Evolutionary conservation across 2,888 invertebrate species (phyloP).

Genomic region (Tricholauxania praeusta): DNA sequence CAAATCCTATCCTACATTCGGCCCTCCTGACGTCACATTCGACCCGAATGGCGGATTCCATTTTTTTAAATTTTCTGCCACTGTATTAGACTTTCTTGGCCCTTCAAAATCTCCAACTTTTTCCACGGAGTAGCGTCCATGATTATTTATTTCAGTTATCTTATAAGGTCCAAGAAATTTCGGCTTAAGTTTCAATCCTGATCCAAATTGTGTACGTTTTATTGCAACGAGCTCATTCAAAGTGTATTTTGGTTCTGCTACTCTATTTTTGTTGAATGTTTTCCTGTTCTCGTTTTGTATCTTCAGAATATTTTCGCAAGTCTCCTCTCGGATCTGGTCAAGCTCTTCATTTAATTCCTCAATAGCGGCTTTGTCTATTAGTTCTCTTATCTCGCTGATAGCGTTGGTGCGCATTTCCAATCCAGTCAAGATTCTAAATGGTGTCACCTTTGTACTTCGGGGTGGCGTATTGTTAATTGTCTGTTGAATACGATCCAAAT

Average conservation of each 20-base stretch:
- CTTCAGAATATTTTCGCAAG: conserved; percentile 27
- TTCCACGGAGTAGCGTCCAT: conserved; percentile 35
- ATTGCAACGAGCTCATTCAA: conserved; percentile 39
- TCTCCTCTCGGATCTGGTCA: conserved; percentile 31
- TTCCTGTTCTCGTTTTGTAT: conserved; percentile 36
- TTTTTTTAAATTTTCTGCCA: conserved; percentile 33
- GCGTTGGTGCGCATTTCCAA: conserved; percentile 31
- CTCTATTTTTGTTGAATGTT: conserved; percentile 24
- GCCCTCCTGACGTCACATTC: conserved; percentile 41
- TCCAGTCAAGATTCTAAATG: conserved; percentile 41
- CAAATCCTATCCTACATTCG: conserved; percentile 33
- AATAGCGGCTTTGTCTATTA: conserved; percentile 25
- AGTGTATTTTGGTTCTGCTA: conserved; percentile 22
- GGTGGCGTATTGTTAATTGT: conserved; percentile 52
- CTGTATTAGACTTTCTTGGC: conserved; percentile 25
- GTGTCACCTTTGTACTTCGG: conserved; percentile 46
- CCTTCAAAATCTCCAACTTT: conserved; percentile 36
- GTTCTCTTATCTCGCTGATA: conserved; percentile 19
- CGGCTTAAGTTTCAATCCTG: conserved; percentile 34
- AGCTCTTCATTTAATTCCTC: conserved; percentile 26
- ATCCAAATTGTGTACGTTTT: conserved; percentile 40
- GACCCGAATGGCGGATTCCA: conserved; percentile 40
- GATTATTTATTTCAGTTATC: background rate
- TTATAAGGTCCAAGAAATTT: conserved; percentile 38
- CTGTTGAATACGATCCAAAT: conserved; percentile 50